Conservation (phyloP, 2,888 invertebrate species). For the Artemia sp. region DNA sequence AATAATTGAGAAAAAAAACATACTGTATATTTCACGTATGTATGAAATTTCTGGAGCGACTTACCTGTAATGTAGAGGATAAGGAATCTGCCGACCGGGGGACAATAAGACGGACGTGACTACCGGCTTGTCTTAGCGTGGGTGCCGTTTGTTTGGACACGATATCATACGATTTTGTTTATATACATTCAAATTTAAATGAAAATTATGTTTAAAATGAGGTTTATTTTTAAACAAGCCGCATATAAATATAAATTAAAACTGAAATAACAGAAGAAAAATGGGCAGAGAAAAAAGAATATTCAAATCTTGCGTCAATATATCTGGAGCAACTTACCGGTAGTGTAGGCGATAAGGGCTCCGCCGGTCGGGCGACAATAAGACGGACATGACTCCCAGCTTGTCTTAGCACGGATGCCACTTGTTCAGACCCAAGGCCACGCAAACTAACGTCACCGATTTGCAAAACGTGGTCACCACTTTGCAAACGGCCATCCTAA, state of each 20-base stretch:
- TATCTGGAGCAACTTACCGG: constrained; percentile 35
- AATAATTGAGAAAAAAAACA: too few species aligned
- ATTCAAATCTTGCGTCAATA: background rate
- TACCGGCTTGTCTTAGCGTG: too few species aligned
- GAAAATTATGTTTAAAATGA: too few species aligned
- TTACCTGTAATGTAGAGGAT: too few species aligned
- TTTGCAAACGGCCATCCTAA: constrained; percentile 81
- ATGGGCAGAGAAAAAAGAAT: background rate
- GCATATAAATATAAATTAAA: background rate
- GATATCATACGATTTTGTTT: too few species aligned
- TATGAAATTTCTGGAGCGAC: too few species aligned
- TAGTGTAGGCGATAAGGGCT: constrained; percentile 58
- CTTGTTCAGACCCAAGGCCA: constrained; percentile 91
- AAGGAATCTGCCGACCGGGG: too few species aligned
- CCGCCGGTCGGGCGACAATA: constrained; percentile 79
- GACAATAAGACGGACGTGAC: too few species aligned
- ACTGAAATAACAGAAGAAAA: constrained; percentile 16
- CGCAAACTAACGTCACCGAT: constrained; percentile 83
- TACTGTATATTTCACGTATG: too few species aligned
- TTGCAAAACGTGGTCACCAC: constrained; percentile 95
- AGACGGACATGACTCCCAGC: constrained; percentile 86
- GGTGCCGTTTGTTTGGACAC: too few species aligned
- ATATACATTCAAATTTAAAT: too few species aligned
- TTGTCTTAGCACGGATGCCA: constrained; percentile 83
- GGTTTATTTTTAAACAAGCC: too few species aligned